These are phyloP conservation scores for Polypedilum pembai DNA, from an alignment of 1,140 invertebrate species.

Conservation along the genomic window DNA sequence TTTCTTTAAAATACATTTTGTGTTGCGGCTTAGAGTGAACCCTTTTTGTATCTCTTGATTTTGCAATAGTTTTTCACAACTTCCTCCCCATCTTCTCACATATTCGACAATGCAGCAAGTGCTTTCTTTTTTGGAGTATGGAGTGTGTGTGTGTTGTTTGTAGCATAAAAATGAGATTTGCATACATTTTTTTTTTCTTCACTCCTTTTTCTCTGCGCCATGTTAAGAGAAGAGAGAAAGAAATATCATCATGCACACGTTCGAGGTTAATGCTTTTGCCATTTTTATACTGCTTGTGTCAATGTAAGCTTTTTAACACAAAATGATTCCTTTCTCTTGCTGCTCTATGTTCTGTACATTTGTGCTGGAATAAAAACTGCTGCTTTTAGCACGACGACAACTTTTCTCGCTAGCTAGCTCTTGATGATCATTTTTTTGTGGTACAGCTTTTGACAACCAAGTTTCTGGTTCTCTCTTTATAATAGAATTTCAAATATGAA, in stretches of 20 bases:
- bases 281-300: conserved; percentile 22
- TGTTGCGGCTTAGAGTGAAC: not conserved
- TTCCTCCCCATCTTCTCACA: not conserved
- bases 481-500: no score
- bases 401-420: no score
- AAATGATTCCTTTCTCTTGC: not conserved
- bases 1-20: no score
- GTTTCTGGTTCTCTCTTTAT: no score
- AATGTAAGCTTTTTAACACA: conserved; percentile 28
- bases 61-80: not conserved
- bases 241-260: conserved; percentile 27
- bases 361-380: not conserved
- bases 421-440: no score
- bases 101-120: not conserved
- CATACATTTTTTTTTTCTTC: not conserved
- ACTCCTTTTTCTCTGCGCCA: not conserved
- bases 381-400: no score
- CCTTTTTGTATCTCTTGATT: not conserved
- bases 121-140: not conserved
- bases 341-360: not conserved
- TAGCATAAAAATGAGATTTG: conserved; percentile 27
- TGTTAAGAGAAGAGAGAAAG: not conserved
- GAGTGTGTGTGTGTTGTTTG: conserved; percentile 23
- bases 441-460: no score
- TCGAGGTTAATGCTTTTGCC: conserved; percentile 27